A percentile compares a stretch with the other conserved stretches of the same genome.
Evolutionary conservation across 2,888 invertebrate species (phyloP).

Genomic region (Brachyptera putata): DNA sequence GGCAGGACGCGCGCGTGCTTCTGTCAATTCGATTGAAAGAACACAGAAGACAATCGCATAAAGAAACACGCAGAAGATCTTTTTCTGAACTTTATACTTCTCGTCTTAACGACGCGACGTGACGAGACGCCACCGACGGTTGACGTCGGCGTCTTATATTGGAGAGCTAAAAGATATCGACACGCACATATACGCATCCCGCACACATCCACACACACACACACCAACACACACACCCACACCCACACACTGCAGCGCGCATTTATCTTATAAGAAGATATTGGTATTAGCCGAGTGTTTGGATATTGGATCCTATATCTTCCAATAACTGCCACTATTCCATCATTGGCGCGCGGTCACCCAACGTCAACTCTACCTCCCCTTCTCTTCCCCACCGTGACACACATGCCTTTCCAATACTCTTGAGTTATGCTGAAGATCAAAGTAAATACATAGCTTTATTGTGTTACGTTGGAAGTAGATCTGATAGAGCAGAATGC

Average conservation of each 20-base stretch:
- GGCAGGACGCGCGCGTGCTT: background rate
- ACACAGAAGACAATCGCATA: background rate
- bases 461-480: too few species aligned
- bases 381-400: too few species aligned
- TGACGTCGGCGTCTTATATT: background rate
- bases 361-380: background rate
- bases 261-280: background rate
- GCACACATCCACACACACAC: too few species aligned
- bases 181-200: background rate
- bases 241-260: background rate
- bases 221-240: background rate
- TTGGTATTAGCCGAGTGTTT: background rate
- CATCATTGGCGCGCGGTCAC: background rate
- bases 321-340: background rate
- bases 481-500: too few species aligned
- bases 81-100: background rate
- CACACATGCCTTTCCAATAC: too few species aligned
- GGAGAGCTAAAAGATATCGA: too few species aligned
- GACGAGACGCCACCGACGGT: background rate
- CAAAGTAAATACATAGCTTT: too few species aligned
- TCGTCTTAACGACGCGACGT: background rate
- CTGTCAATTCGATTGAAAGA: background rate
- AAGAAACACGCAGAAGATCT: background rate
- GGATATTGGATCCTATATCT: conserved; percentile 1
- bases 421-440: too few species aligned